Evolutionary conservation across 2,113 vertebrate species (phyloP), one percentile per base, ranked within the genome.

Genomic region (Apodemus sylvaticus): DNA sequence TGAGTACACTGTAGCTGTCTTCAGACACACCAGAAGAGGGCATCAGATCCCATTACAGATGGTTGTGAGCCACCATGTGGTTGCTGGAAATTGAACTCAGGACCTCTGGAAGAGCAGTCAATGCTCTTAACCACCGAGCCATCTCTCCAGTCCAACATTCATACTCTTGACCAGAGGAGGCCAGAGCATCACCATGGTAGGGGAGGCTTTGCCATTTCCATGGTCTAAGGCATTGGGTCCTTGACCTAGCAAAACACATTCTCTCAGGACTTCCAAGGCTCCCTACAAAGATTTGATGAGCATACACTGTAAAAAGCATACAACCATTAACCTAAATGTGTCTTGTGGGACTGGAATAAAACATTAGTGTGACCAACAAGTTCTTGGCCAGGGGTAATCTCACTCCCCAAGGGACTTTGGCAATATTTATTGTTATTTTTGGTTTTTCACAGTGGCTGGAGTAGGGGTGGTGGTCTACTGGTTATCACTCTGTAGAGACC

Each of bases 261-360:
- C 55, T 42, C 55, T 62, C 22, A 62, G 55, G 55, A 62, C 81
- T 42, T 83, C 51, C n/a, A 60, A 24, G 55, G 55, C 79, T 60
- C 55, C n/a, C 24, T 26, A 8, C 5, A 42, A 62, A 60, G 58
- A 77, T 55, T 53, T 66, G 81, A 60, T 17, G 48, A 51, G 19
- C 6, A 64, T n/a, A 58, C 0, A 1, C 12, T 58, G 3, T 51
- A 26, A 51, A 73, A 87, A 71, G 39, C 0, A 7, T 7, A 66
- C 39, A 78, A 20, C 58, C 42, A 51, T 87, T 78, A 92, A 48
- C 48, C n/a, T 74, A 26, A 26, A 12, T 34, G 58, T 83, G 89
- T 58, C 17, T 42, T 53, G 10, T 91, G 31, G n/a, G 62, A 64
- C 9, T 62, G 45, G 39, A 60, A 29, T 36, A 29, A 60, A 82